These are phyloP conservation scores for Paralinhomoeus sp. DNA, from an alignment of 2,888 invertebrate species.

Conservation along the genomic window DNA sequence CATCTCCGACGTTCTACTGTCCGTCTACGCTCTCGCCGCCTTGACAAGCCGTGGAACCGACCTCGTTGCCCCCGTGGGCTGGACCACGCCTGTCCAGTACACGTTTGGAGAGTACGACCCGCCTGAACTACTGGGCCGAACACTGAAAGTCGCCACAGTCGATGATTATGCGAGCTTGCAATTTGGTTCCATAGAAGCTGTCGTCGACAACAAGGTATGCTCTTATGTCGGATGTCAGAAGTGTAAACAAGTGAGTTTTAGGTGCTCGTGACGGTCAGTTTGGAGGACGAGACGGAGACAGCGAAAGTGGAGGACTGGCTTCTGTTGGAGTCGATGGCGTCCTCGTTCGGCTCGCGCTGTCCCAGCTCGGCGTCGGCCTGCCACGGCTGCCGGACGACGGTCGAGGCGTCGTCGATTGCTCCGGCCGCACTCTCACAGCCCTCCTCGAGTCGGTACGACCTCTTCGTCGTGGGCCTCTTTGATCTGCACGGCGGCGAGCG, in stretches of 20 bases:
- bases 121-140: not conserved
- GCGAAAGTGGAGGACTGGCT: too few relatives aligned
- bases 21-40: slow-evolving; percentile 20
- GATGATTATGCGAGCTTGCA: not conserved
- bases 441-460: not conserved
- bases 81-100: too few relatives aligned
- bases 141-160: not conserved
- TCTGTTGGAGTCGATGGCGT: too few relatives aligned
- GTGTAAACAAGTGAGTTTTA: not conserved
- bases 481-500: not conserved
- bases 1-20: slow-evolving; percentile 15
- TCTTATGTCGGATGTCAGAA: not conserved
- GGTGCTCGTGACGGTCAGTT: too few relatives aligned
- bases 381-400: too few relatives aligned
- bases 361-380: too few relatives aligned
- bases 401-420: too few relatives aligned
- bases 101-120: slow-evolving; percentile 1
- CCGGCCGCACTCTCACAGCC: too few relatives aligned
- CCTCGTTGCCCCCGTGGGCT: not conserved
- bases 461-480: slow-evolving; percentile 5
- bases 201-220: not conserved
- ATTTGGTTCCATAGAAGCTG: not conserved
- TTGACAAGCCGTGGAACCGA: slow-evolving; percentile 3
- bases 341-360: too few relatives aligned
- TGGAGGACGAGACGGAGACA: too few relatives aligned